A percentile compares a stretch with the other conserved stretches of the same genome.
Evolutionary conservation across 1,140 invertebrate genomes (phyloP).

Genomic region (Procambarus virginalis): DNA sequence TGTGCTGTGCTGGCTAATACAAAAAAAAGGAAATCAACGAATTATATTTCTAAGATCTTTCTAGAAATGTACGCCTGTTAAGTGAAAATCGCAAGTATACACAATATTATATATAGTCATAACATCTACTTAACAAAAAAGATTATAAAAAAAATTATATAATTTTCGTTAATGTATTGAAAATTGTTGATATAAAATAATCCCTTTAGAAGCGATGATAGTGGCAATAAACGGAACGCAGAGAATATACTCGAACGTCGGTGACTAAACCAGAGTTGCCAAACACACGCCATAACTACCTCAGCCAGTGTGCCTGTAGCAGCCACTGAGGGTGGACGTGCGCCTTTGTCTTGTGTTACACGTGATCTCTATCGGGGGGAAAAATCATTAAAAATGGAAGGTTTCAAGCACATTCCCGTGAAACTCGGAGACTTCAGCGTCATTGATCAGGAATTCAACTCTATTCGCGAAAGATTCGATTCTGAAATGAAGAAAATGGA

Average conservation of each 20-base stretch:
- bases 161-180: too few species aligned
- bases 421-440: slow-evolving; percentile 95
- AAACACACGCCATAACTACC: neutral
- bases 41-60: too few species aligned
- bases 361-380: neutral
- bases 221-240: neutral
- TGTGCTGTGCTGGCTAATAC: too few species aligned
- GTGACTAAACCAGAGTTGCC: neutral
- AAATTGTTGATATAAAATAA: too few species aligned
- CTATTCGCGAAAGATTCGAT: slow-evolving; percentile 95
- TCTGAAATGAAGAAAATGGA: slow-evolving; percentile 98
- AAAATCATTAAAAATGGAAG: slow-evolving; percentile 56
- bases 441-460: slow-evolving; percentile 96
- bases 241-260: slow-evolving; percentile 26
- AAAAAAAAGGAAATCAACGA: too few species aligned
- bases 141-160: too few species aligned
- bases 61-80: too few species aligned
- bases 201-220: too few species aligned
- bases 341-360: neutral
- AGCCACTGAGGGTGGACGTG: neutral
- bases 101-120: too few species aligned
- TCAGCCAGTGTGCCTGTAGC: slow-evolving; percentile 33
- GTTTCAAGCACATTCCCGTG: slow-evolving; percentile 86
- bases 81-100: too few species aligned
- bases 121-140: too few species aligned